These are phyloP conservation scores for Pachypanchax playfairii DNA, from an alignment of 2,113 vertebrate species.

Conservation along the genomic window DNA sequence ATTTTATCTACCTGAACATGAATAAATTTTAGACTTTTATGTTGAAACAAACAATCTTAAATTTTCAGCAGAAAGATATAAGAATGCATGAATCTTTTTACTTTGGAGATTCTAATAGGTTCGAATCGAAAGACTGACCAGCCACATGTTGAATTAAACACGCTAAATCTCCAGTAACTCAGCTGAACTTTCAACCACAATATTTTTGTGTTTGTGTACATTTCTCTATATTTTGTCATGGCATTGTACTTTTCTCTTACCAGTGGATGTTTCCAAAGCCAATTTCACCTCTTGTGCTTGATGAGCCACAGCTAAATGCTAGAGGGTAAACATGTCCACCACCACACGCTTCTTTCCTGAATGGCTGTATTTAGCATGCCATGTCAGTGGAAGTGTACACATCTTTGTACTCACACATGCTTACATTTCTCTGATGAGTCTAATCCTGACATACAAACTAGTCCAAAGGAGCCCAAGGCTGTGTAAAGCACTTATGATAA, in stretches of 20 bases:
- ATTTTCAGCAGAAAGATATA: no score
- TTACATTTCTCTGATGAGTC: conserved; percentile 60
- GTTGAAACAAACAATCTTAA: no score
- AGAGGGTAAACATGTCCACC: conserved; percentile 70
- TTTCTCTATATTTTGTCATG: conserved; percentile 37
- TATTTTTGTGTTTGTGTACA: conserved; percentile 20
- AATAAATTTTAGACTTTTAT: no score
- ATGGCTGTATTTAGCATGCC: conserved; percentile 66
- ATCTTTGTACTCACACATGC: conserved; percentile 52
- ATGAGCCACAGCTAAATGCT: conserved; percentile 66
- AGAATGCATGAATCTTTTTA: no score
- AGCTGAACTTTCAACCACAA: no score
- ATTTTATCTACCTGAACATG: no score
- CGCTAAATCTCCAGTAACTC: no score
- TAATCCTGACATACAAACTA: conserved; percentile 65
- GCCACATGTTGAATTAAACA: no score
- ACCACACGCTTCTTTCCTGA: conserved; percentile 48
- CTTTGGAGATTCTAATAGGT: no score
- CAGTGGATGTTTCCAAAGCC: conserved; percentile 44
- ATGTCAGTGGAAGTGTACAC: conserved; percentile 40
- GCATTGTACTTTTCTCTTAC: conserved; percentile 28
- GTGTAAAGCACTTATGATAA: conserved; percentile 72
- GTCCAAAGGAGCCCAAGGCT: conserved; percentile 47
- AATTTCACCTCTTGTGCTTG: conserved; percentile 46
- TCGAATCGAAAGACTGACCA: no score